These are phyloP conservation scores for Limonius californicus DNA, from an alignment of 1,140 invertebrate species.

Conservation along the genomic window DNA sequence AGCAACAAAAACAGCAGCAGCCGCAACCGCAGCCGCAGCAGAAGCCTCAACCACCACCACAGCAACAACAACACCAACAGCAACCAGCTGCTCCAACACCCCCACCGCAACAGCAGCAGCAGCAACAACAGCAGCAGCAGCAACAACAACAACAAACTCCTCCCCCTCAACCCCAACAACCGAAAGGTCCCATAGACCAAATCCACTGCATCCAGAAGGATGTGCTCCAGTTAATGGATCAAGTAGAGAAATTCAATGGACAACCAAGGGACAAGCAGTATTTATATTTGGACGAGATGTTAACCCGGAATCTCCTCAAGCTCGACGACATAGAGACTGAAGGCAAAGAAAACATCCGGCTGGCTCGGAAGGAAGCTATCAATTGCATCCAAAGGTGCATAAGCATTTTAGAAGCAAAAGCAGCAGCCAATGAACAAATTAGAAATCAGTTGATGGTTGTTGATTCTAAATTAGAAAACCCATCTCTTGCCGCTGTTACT, in stretches of 20 bases:
- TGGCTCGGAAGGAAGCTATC: conserved; percentile 81
- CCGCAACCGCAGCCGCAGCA: conserved; percentile 45
- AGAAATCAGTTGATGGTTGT: neutral
- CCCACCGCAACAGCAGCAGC: conserved; percentile 30
- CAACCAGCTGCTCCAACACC: no score
- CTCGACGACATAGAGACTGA: conserved; percentile 90
- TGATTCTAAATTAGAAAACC: neutral
- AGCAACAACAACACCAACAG: conserved; percentile 22
- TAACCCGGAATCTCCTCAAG: conserved; percentile 86
- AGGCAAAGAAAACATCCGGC: conserved; percentile 82
- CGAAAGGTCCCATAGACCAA: conserved; percentile 68
- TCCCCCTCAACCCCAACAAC: conserved; percentile 48
- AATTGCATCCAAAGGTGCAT: conserved; percentile 84
- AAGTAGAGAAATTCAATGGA: conserved; percentile 76
- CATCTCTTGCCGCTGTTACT: no score
- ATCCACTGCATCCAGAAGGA: conserved; percentile 79
- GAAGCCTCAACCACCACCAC: conserved; percentile 21
- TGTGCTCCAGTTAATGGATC: conserved; percentile 69
- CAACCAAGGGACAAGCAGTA: conserved; percentile 77
- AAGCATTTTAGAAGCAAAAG: conserved; percentile 72
- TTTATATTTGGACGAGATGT: conserved; percentile 89
- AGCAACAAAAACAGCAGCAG: no score
- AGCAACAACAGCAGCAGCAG: conserved; percentile 42
- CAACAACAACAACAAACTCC: conserved; percentile 38
- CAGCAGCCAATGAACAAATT: conserved; percentile 49